phyloP scores from a whole-genome alignment of 2,888 invertebrate species.

The Rhagonycha fulva region DNA sequence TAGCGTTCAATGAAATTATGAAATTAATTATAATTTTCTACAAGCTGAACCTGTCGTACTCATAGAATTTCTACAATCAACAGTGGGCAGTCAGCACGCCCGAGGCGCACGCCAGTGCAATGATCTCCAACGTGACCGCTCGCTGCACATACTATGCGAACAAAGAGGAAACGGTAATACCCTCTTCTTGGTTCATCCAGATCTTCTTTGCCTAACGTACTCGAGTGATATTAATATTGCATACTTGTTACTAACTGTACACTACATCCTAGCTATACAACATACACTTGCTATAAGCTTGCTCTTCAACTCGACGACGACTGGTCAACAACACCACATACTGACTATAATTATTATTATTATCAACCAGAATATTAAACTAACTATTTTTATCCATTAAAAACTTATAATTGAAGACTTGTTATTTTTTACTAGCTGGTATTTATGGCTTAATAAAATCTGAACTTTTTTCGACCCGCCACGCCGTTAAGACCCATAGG shows the following conservation, averaged over 20 bases:
- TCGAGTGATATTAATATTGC: conserved; percentile 16
- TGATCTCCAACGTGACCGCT: conserved; percentile 34
- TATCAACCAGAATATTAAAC: not conserved
- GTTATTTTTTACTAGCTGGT: not conserved
- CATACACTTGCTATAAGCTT: not conserved
- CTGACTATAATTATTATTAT: too few species aligned
- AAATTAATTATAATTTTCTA: conserved; percentile 18
- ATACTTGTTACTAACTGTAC: conserved; percentile 5
- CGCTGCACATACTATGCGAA: conserved; percentile 30
- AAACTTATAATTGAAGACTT: not conserved
- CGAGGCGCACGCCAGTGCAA: conserved; percentile 30
- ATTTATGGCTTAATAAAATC: not conserved
- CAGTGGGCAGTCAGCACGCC: conserved; percentile 23
- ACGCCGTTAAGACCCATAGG: not conserved
- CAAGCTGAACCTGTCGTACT: conserved; percentile 18
- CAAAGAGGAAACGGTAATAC: conserved; percentile 24
- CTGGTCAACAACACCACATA: not conserved
- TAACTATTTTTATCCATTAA: not conserved
- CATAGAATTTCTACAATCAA: conserved; percentile 14
- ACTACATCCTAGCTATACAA: not conserved
- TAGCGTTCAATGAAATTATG: not conserved
- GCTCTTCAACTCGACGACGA: not conserved
- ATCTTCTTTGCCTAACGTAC: conserved; percentile 10
- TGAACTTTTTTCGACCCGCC: not conserved
- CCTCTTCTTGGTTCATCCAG: conserved; percentile 20